Evolutionary conservation across 2,888 invertebrate species (phyloP).

Genomic region (Liposcelis brunnea): DNA sequence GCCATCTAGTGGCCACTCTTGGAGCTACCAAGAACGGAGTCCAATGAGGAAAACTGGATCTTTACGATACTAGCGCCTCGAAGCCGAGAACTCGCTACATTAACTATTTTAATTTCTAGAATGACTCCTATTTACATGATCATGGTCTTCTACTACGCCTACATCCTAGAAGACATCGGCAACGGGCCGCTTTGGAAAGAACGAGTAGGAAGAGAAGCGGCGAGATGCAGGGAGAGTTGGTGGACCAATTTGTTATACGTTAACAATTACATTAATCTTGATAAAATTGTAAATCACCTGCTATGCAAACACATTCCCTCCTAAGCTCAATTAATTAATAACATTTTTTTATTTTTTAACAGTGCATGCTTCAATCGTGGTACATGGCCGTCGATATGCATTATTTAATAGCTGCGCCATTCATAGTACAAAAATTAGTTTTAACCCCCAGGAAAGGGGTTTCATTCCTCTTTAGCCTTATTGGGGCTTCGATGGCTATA

Average conservation of each 20-base stretch:
- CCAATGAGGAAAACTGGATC: no score
- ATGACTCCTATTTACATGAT: constrained; percentile 14
- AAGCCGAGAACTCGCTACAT: no score
- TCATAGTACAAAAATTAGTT: not conserved
- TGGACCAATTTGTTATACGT: constrained; percentile 18
- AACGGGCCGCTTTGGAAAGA: constrained; percentile 18
- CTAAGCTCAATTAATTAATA: no score
- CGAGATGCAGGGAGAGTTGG: constrained; percentile 17
- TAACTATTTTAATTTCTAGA: no score
- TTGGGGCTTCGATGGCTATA: no score
- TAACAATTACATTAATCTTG: constrained; percentile 17
- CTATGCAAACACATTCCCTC: no score
- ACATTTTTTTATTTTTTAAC: not conserved
- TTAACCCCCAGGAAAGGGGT: no score
- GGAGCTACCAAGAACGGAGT: no score
- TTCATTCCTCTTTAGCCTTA: no score
- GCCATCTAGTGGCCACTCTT: no score
- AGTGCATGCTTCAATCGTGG: constrained; percentile 19
- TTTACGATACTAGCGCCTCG: no score
- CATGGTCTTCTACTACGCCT: constrained; percentile 12
- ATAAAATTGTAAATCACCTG: constrained; percentile 14
- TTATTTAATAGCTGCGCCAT: constrained; percentile 15
- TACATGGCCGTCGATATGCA: constrained; percentile 19
- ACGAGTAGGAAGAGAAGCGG: constrained; percentile 14
- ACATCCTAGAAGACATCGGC: constrained; percentile 12